These are phyloP conservation scores for Tylochromis polylepis DNA, from an alignment of 2,113 vertebrate species.

Conservation along the genomic window DNA sequence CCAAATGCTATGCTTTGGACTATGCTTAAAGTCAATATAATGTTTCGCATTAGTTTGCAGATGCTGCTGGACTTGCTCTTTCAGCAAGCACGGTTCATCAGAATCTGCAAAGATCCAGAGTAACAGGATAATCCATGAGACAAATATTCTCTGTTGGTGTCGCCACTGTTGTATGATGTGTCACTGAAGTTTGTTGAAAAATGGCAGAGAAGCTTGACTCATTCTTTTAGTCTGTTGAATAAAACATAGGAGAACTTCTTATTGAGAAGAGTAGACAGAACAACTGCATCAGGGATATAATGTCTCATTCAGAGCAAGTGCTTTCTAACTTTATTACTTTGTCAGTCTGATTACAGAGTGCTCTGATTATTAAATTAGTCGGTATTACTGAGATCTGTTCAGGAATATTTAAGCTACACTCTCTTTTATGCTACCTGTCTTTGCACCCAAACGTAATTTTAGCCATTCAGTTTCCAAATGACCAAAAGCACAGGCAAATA, in stretches of 20 bases:
- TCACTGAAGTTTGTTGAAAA: not conserved
- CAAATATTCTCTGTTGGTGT: not conserved
- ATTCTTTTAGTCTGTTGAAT: not conserved
- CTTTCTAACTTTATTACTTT: not conserved
- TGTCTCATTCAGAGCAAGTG: not conserved
- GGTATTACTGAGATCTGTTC: not conserved
- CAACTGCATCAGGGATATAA: not conserved
- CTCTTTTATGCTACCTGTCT: not conserved
- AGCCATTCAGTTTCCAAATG: not conserved
- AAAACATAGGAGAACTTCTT: accelerated
- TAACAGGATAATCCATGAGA: not conserved
- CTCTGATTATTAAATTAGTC: not conserved
- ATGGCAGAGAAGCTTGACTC: not conserved
- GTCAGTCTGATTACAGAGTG: not conserved
- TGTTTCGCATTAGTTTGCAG: not conserved
- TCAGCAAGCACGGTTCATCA: not conserved
- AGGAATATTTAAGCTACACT: not conserved
- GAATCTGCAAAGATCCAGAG: not conserved
- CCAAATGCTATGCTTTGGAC: accelerated
- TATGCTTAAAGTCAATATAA: not conserved
- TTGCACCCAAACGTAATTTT: not conserved
- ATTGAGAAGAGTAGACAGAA: not conserved
- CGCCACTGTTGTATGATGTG: not conserved
- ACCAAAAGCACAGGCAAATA: not conserved
- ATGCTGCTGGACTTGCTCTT: not conserved